Conservation (phyloP, 1,140 invertebrate species). For the Lasioglossum albipes region DNA sequence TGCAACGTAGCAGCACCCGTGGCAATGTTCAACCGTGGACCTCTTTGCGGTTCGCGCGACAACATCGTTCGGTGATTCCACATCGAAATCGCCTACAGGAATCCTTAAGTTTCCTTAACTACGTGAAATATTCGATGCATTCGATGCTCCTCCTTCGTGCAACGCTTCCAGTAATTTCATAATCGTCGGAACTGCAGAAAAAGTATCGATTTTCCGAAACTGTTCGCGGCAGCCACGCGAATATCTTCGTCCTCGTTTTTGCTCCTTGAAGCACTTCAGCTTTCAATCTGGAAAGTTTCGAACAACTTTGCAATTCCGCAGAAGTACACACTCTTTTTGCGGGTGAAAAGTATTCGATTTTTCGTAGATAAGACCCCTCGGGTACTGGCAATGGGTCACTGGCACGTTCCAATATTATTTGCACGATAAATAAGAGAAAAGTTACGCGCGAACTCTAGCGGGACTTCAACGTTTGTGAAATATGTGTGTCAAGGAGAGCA, state of each 20-base stretch:
- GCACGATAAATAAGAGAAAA: not conserved
- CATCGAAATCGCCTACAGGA: not conserved
- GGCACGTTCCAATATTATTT: not conserved
- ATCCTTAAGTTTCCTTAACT: not conserved
- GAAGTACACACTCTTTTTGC: not conserved
- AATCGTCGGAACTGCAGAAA: too few species aligned
- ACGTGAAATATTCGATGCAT: too few species aligned
- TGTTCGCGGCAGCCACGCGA: not conserved
- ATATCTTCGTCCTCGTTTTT: not conserved
- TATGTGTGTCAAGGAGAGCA: constrained; percentile 18
- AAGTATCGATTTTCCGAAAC: constrained; percentile 5
- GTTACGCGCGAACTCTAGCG: too few species aligned
- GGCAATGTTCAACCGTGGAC: constrained; percentile 25
- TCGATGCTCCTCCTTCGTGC: too few species aligned
- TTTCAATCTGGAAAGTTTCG: not conserved
- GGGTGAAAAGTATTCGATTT: not conserved
- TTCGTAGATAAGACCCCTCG: not conserved
- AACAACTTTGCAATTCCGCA: not conserved
- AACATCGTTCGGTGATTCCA: not conserved
- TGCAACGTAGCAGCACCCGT: constrained; percentile 13
- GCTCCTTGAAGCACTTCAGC: not conserved
- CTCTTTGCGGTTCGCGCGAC: not conserved
- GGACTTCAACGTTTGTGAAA: too few species aligned
- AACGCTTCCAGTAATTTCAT: not conserved
- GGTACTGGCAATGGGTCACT: too few species aligned